Evolutionary conservation across 1,140 invertebrate species (phyloP), one percentile per base, ranked within the genome.

Genomic region (Berghia stephanieae): DNA sequence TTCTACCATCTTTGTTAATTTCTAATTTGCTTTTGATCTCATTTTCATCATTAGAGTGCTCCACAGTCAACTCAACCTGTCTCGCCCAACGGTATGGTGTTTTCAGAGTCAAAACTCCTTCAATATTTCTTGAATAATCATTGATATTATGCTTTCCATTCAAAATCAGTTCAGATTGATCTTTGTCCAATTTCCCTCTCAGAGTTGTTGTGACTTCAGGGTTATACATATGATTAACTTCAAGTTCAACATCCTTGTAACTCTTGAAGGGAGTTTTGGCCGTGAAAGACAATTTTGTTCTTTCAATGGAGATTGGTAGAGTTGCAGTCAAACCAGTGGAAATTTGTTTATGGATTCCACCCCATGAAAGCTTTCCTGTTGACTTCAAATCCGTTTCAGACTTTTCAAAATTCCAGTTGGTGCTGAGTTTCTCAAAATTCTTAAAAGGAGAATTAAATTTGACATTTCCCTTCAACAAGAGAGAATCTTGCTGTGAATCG

Each of bases 381-480:
- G 52, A 18, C 31, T 27, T 73, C 10, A 38, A 73, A 16, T 57
- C 24, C 40, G 44, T 36, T 5, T 44, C 3, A 57, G 52, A 44
- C 6, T 4, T 55, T 21, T 10, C 57, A 36, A 46, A 52, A n/a
- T 31, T 36, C 2, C 27, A 34, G 46, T 55, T 46, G 31, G 70
- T 18, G 34, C 6, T 42, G 4, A 73, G n/a, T n/a, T 73, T 42
- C 31, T 73, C 49, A 27, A 55, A 34, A 10, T 1, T 13, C 21
- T 16, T 10, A 75, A 63, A 75, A 27, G 72, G 72, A 42, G 72
- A 63, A 21, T 75, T 60, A 24, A 75, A 21, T n/a, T 63, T 75
- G 21, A 75, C 38, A 27, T 55, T 21, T 27, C 34, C 72, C 18
- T 40, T 75, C 36, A 75, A 40, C 10, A 63, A 16, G 2, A 4